These are phyloP conservation scores for Nesidiocoris tenuis DNA, from an alignment of 2,888 invertebrate genomes.

Conservation along the genomic window DNA sequence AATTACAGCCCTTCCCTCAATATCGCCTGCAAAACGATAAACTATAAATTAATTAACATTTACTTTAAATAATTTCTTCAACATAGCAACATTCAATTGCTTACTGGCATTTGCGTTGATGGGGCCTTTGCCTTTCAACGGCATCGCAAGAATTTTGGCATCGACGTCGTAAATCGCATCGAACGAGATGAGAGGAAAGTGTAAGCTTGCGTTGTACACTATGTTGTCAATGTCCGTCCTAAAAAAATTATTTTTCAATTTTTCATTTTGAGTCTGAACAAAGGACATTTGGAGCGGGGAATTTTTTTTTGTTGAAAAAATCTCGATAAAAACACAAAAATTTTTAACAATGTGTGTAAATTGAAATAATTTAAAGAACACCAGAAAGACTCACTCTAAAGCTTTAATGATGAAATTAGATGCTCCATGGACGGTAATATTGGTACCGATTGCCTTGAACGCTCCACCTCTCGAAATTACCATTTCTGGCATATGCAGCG, in stretches of 20 bases:
- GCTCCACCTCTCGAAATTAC: constrained; percentile 58
- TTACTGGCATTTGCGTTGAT: constrained; percentile 62
- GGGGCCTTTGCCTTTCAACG: constrained; percentile 62
- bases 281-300: too few relatives aligned
- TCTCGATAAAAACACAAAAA: too few relatives aligned
- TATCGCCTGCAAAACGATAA: constrained; percentile 55
- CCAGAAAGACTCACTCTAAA: constrained; percentile 63
- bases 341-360: not conserved
- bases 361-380: not conserved
- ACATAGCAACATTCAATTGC: constrained; percentile 44
- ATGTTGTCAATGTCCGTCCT: constrained; percentile 57
- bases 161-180: constrained; percentile 63
- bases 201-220: constrained; percentile 57
- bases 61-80: constrained; percentile 21
- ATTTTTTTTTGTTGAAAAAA: too few relatives aligned
- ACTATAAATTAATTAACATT: too few relatives aligned
- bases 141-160: constrained; percentile 59
- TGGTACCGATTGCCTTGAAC: constrained; percentile 58
- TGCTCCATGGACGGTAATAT: constrained; percentile 65
- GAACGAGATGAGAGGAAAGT: constrained; percentile 60
- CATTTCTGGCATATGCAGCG: constrained; percentile 61
- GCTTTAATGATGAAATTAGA: constrained; percentile 63
- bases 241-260: too few relatives aligned
- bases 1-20: constrained; percentile 58
- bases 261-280: too few relatives aligned